Evolutionary conservation across 1,140 invertebrate species (phyloP), one percentile per base, ranked within the genome.

Genomic region (Habropoda laboriosa): DNA sequence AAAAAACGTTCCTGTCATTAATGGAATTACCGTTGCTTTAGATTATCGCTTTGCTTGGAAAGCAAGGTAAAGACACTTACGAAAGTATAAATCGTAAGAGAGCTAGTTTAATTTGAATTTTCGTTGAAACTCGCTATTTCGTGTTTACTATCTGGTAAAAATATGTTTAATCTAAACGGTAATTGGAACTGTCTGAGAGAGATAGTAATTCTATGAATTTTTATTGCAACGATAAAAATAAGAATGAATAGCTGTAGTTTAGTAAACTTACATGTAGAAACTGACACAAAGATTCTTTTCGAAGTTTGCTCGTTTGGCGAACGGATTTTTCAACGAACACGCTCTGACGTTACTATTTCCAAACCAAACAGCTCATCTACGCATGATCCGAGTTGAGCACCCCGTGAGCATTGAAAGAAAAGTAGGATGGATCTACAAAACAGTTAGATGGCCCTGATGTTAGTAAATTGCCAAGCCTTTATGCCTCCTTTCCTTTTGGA

Each of bases 391-490:
- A 66, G 81, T 84, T 84, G 82, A 84, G 76, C 70, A 80, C 76
- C 82, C 70, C 49, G 70, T 51, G 68, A 70, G 32, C 51, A 30
- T 79, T 27, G 27, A 55, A 70, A 68, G 82, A 84, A 83, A 84
- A 84, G 82, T 84, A 84, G 82, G 82, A 84, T 84, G 76, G 57
- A 70, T 84, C 81, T 84, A 80, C 55, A 75, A 84, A 84, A 84
- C 82, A 83, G 81, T 84, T 83, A 83, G 81, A 80, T 83, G 81
- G 76, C 82, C 75, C 81, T 84, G 81, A 84, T 84, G 81, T 79
- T 83, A 70, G 81, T 78, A 80, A 84, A 84, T 84, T 64, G 78
- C 51, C 67, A 40, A 73, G 68, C 64, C 24, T 53, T 61, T 53
- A 27, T 67, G 49, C 38, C 81, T 83, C 82, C 75, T 77, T 77